These are phyloP conservation scores for Chrysotoxum bicinctum DNA, from an alignment of 2,888 invertebrate genomes.

Conservation along the genomic window DNA sequence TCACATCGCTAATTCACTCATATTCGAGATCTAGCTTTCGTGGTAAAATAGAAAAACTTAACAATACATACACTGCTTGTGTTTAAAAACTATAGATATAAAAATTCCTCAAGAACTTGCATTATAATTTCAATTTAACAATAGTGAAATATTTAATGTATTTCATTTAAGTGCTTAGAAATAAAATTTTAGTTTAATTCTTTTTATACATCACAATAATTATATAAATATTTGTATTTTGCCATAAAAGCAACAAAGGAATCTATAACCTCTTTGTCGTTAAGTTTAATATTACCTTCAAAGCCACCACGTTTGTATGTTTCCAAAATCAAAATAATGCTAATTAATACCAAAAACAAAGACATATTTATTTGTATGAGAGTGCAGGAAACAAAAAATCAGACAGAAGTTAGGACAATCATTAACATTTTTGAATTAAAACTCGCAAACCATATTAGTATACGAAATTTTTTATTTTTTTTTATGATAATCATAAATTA, in stretches of 20 bases:
- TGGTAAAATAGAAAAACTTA: too few species aligned
- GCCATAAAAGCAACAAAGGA: background rate
- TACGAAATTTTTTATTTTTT: constrained; percentile 30
- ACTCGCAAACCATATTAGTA: constrained; percentile 34
- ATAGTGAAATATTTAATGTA: background rate
- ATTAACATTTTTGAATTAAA: constrained; percentile 35
- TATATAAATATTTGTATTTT: background rate
- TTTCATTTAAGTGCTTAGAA: background rate
- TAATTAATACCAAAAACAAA: background rate
- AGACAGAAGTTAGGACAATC: constrained; percentile 42
- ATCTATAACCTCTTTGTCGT: background rate
- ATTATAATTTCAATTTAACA: too few species aligned
- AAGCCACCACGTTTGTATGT: constrained; percentile 5
- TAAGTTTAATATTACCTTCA: background rate
- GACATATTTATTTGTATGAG: background rate
- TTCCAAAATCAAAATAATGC: constrained; percentile 13
- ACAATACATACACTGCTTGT: too few species aligned
- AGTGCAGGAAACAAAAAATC: background rate
- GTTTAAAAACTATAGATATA: too few species aligned
- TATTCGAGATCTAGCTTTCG: too few species aligned
- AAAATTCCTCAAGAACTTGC: too few species aligned
- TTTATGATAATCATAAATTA: background rate
- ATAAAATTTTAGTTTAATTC: background rate
- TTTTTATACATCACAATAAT: constrained; percentile 17
- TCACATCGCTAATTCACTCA: too few species aligned